Evolutionary conservation across 2,888 invertebrate genomes (phyloP).

Genomic region (Lamproptera curius): DNA sequence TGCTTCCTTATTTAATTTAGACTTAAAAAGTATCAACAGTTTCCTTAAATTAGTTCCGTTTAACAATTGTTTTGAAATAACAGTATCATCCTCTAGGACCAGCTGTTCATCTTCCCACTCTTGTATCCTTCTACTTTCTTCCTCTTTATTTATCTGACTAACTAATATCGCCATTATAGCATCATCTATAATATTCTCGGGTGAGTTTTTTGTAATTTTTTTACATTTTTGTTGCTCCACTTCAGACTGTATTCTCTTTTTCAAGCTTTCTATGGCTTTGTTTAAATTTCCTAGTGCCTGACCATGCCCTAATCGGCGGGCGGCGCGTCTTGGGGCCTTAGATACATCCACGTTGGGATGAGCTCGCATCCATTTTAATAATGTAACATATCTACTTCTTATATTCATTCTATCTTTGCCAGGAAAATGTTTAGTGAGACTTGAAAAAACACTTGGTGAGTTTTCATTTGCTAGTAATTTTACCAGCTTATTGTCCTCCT

Average conservation of each 20-base stretch:
- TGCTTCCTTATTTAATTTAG: slow-evolving; percentile 38
- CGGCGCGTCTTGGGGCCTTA: slow-evolving; percentile 57
- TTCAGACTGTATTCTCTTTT: slow-evolving; percentile 47
- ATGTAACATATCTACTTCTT: slow-evolving; percentile 77
- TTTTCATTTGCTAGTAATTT: slow-evolving; percentile 73
- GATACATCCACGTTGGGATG: slow-evolving; percentile 58
- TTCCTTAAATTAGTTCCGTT: slow-evolving; percentile 46
- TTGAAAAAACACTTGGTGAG: slow-evolving; percentile 45
- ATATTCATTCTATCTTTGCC: slow-evolving; percentile 78
- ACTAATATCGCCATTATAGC: slow-evolving; percentile 44
- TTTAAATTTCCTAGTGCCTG: slow-evolving; percentile 45
- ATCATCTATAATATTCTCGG: slow-evolving; percentile 48
- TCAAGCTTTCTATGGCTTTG: slow-evolving; percentile 53
- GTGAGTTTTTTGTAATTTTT: slow-evolving; percentile 39
- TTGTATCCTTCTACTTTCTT: slow-evolving; percentile 26
- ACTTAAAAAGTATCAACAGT: slow-evolving; percentile 45
- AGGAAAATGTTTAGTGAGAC: slow-evolving; percentile 70
- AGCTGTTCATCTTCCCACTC: slow-evolving; percentile 20
- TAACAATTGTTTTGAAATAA: slow-evolving; percentile 22
- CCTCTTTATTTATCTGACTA: slow-evolving; percentile 39
- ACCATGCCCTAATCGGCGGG: slow-evolving; percentile 47
- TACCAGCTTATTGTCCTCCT: slow-evolving; percentile 80
- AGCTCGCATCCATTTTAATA: slow-evolving; percentile 69
- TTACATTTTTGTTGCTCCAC: slow-evolving; percentile 36
- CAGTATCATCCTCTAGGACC: slow-evolving; percentile 16